These are phyloP conservation scores for Sarcophaga rosellei DNA, from an alignment of 2,888 invertebrate genomes.

Conservation along the genomic window DNA sequence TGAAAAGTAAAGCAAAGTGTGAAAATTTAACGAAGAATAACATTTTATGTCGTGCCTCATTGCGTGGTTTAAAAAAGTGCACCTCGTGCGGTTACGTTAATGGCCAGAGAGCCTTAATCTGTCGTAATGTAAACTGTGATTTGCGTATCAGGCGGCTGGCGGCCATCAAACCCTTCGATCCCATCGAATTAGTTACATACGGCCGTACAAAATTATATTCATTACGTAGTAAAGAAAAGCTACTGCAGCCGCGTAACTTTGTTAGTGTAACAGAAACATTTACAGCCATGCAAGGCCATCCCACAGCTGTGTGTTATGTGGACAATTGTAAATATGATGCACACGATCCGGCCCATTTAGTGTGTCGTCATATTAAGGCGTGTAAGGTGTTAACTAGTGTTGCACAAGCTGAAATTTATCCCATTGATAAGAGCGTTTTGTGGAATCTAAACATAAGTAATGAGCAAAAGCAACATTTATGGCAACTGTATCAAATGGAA, in stretches of 20 bases:
- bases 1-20: constrained; percentile 28
- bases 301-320: constrained; percentile 67
- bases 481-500: constrained; percentile 76
- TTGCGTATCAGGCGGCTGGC: constrained; percentile 73
- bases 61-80: constrained; percentile 88
- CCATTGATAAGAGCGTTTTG: constrained; percentile 75
- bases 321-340: constrained; percentile 74
- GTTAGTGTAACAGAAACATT: constrained; percentile 84
- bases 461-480: constrained; percentile 76
- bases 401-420: constrained; percentile 73
- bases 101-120: constrained; percentile 85
- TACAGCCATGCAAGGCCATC: constrained; percentile 75
- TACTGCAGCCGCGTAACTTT: constrained; percentile 88
- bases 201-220: constrained; percentile 86
- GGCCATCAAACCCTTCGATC: constrained; percentile 73
- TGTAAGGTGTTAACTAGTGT: constrained; percentile 70
- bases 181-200: constrained; percentile 83
- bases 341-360: constrained; percentile 67
- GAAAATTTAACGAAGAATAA: constrained; percentile 42
- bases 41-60: constrained; percentile 64
- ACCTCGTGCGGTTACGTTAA: constrained; percentile 88
- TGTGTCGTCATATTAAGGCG: constrained; percentile 78
- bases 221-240: constrained; percentile 86
- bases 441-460: constrained; percentile 76
- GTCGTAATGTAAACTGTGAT: constrained; percentile 75